Conservation (phyloP, 2,113 vertebrate species). For the Petromus typicus region DNA sequence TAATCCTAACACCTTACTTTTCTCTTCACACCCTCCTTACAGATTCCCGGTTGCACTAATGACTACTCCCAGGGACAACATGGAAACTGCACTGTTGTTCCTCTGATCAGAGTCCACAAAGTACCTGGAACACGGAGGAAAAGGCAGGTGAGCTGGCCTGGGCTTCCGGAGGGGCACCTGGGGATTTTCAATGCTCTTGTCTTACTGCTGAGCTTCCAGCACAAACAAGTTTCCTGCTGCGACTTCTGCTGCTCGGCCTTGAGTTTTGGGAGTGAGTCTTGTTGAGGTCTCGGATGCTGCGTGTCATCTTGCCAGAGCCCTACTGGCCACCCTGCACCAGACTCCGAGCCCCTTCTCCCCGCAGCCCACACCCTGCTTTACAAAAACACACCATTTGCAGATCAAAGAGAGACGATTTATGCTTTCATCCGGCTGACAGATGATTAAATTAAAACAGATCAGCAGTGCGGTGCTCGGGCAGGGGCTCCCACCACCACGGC, state of each 20-base stretch:
- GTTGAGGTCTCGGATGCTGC: slow-evolving; percentile 50
- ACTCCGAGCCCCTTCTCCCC: slow-evolving; percentile 73
- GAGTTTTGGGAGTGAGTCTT: slow-evolving; percentile 55
- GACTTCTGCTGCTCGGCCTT: no score
- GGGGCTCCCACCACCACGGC: slow-evolving; percentile 87
- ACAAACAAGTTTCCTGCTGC: not conserved
- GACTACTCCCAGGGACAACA: not conserved
- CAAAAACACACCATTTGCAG: slow-evolving; percentile 85
- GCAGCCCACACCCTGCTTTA: slow-evolving; percentile 82
- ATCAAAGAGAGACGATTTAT: slow-evolving; percentile 91
- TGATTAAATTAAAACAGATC: slow-evolving; percentile 94
- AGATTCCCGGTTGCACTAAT: not conserved
- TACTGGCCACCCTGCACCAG: slow-evolving; percentile 71
- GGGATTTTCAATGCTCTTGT: not conserved
- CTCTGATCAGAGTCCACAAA: not conserved
- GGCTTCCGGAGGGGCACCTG: not conserved
- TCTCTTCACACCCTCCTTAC: not conserved
- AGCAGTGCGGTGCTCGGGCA: slow-evolving; percentile 88
- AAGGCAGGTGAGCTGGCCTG: accelerated
- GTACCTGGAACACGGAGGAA: not conserved
- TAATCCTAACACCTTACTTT: not conserved
- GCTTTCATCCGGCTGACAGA: slow-evolving; percentile 90
- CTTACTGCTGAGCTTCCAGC: not conserved
- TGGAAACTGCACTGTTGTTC: not conserved
- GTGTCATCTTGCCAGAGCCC: slow-evolving; percentile 67